Percentiles rank a stretch among this genome's conserved stretches.
These are phyloP conservation scores for Drosophila ambigua DNA, from an alignment of 1,140 invertebrate species.

Conservation along the genomic window DNA sequence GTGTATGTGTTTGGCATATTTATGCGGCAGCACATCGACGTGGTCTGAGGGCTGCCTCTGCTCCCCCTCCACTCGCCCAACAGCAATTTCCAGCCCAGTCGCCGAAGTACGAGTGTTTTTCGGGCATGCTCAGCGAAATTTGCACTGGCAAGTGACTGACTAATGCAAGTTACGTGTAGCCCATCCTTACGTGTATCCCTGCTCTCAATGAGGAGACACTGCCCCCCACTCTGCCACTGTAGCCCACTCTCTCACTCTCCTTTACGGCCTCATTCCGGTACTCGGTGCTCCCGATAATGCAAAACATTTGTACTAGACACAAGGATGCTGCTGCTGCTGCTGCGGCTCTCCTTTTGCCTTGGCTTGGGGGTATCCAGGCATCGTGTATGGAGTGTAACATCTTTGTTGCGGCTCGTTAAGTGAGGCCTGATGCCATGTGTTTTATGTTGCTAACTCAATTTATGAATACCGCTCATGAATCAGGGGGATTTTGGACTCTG, in stretches of 20 bases:
- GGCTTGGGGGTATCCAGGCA: neutral
- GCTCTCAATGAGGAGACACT: neutral
- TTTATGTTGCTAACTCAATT: constrained; percentile 70
- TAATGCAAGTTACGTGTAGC: constrained; percentile 76
- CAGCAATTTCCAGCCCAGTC: too few relatives aligned
- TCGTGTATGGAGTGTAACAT: constrained; percentile 36
- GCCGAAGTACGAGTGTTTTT: constrained; percentile 43
- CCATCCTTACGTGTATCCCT: constrained; percentile 14
- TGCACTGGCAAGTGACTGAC: constrained; percentile 67
- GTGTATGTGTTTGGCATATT: constrained; percentile 69
- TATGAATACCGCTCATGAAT: constrained; percentile 58
- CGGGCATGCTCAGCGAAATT: constrained; percentile 63
- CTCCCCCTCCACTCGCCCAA: constrained; percentile 44
- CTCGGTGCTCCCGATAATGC: constrained; percentile 63
- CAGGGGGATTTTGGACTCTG: constrained; percentile 20
- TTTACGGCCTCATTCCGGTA: neutral
- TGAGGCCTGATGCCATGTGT: constrained; percentile 67
- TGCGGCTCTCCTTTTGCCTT: too few relatives aligned
- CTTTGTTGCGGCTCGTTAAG: constrained; percentile 73
- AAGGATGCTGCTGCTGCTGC: too few relatives aligned
- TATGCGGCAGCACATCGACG: constrained; percentile 40
- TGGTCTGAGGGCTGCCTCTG: constrained; percentile 8
- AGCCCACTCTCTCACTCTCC: neutral
- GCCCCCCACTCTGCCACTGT: neutral
- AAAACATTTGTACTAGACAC: constrained; percentile 71